Percentiles rank a stretch among this genome's conserved stretches.
phyloP scores from a whole-genome alignment of 2,888 invertebrate genomes.

The Lycophotia porphyrea region DNA sequence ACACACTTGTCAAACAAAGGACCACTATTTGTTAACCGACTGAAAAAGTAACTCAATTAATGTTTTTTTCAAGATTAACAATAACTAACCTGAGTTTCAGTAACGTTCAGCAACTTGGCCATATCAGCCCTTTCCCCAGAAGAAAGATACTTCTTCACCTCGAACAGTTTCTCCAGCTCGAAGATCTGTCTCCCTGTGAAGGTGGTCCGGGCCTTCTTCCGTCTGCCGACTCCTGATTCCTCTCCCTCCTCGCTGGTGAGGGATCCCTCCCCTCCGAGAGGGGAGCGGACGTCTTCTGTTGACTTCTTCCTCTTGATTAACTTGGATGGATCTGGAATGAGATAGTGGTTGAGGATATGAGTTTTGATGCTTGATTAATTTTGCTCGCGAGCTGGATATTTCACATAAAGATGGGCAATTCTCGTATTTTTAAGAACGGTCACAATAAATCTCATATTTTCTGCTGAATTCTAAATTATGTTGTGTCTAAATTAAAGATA shows the following conservation, averaged over 20 bases:
- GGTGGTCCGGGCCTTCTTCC: constrained; percentile 97
- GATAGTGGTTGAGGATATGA: background rate
- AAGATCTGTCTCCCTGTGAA: constrained; percentile 99
- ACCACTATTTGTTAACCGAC: background rate
- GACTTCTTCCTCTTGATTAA: constrained; percentile 87
- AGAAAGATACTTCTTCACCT: constrained; percentile 98
- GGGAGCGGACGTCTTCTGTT: constrained; percentile 85
- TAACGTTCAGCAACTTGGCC: constrained; percentile 98
- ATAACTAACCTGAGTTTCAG: constrained; percentile 97
- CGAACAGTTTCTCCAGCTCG: constrained; percentile 98
- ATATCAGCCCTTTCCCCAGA: constrained; percentile 98
- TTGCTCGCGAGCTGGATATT: background rate
- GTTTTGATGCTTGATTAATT: background rate
- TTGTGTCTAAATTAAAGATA: background rate
- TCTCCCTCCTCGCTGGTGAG: constrained; percentile 88
- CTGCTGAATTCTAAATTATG: background rate
- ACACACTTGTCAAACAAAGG: background rate
- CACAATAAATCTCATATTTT: background rate
- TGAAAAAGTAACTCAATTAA: background rate
- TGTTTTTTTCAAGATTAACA: background rate
- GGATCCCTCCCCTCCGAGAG: constrained; percentile 85
- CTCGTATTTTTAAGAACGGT: background rate
- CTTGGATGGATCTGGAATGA: constrained; percentile 82
- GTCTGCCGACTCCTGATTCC: constrained; percentile 90
- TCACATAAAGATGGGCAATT: background rate